Percentiles rank a stretch among this genome's conserved stretches.
Conservation (phyloP, 2,888 invertebrate species). For the Lycocerus yunnanus region DNA sequence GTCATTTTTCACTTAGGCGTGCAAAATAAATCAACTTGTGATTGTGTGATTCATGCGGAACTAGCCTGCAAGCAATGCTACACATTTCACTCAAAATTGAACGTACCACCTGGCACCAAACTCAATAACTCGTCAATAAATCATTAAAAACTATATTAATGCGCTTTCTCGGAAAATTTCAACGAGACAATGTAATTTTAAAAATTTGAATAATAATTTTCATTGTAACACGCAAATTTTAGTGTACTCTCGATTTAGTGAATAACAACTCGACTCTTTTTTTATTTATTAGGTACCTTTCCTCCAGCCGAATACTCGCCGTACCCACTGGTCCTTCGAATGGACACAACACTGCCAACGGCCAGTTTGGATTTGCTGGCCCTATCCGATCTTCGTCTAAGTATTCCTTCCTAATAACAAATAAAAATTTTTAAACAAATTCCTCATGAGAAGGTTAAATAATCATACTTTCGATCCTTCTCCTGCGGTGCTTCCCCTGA, state of each 20-base stretch:
- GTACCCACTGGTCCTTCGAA: conserved; percentile 34
- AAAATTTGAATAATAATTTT: not conserved
- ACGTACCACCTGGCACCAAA: conserved; percentile 12
- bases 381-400: conserved; percentile 15
- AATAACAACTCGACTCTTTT: not conserved
- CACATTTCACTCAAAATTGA: conserved; percentile 3
- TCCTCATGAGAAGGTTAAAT: not conserved
- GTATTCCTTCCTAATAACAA: conserved; percentile 13
- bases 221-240: not conserved
- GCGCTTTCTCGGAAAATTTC: not conserved
- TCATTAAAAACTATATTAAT: not conserved
- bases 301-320: conserved; percentile 32
- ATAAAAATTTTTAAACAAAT: not conserved
- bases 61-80: conserved; percentile 10
- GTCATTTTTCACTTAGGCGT: not conserved
- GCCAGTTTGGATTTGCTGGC: conserved; percentile 27
- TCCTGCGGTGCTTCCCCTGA: not conserved
- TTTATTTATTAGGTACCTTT: conserved; percentile 35
- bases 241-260: not conserved
- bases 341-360: conserved; percentile 38
- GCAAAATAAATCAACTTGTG: not conserved
- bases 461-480: not conserved
- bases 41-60: conserved; percentile 1
- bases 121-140: conserved; percentile 14
- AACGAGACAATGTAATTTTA: not conserved